Evolutionary conservation across 2,113 vertebrate genomes (phyloP).

Genomic region (Acanthochromis polyacanthus): DNA sequence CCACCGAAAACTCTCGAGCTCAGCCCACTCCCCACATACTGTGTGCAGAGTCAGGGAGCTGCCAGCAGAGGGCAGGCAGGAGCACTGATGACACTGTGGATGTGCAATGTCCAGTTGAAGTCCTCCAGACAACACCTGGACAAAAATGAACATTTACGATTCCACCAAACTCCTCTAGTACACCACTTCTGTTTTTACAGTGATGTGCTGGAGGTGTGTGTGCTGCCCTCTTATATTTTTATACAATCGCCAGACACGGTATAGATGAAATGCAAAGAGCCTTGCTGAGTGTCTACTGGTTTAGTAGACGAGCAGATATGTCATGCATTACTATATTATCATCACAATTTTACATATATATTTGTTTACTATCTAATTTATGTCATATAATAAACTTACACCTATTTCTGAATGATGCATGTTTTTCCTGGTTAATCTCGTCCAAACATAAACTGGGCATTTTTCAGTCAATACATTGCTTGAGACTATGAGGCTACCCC

Average conservation of each 20-base stretch:
- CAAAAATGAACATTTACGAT: too few species aligned
- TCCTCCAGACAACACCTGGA: background rate
- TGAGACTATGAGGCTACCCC: too few species aligned
- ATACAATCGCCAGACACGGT: background rate
- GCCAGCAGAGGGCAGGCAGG: constrained; percentile 65
- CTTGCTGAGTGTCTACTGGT: background rate
- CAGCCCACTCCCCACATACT: background rate
- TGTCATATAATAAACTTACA: too few species aligned
- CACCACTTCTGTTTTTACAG: too few species aligned
- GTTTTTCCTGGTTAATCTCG: too few species aligned
- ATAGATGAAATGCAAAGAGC: background rate
- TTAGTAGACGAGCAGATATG: background rate
- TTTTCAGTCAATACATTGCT: too few species aligned
- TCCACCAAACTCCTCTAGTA: background rate
- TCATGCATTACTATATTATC: background rate
- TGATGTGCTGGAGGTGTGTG: too few species aligned
- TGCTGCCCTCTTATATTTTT: too few species aligned
- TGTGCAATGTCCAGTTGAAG: background rate
- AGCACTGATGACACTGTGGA: background rate
- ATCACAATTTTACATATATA: too few species aligned
- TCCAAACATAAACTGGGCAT: too few species aligned
- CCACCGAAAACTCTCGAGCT: constrained; percentile 4
- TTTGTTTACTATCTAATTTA: too few species aligned
- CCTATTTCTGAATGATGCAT: too few species aligned
- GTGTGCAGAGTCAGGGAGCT: constrained; percentile 36